A percentile compares a stretch with the other conserved stretches of the same genome.
Conservation (phyloP, 1,140 invertebrate species). For the Anadara kagoshimensis region DNA sequence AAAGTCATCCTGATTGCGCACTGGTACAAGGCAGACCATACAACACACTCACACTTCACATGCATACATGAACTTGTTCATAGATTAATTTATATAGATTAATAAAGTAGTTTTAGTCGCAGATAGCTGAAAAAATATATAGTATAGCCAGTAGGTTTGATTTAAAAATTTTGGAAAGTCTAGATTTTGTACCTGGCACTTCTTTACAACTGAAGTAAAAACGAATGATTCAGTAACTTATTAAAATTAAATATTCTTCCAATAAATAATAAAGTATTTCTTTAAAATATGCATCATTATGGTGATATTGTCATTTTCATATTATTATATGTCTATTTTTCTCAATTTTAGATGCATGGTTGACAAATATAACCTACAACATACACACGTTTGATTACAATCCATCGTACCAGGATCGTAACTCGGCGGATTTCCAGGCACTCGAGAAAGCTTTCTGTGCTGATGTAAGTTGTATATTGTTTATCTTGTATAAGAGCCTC, state of each 20-base stretch:
- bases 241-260: too few relatives aligned
- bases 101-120: not conserved
- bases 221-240: too few relatives aligned
- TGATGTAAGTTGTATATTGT: constrained; percentile 20
- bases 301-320: not conserved
- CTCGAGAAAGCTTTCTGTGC: constrained; percentile 29
- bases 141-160: not conserved
- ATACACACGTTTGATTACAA: constrained; percentile 28
- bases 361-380: constrained; percentile 26
- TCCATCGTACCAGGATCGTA: constrained; percentile 6
- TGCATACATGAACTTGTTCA: too few relatives aligned
- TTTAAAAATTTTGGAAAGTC: too few relatives aligned
- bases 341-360: constrained; percentile 25
- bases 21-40: too few relatives aligned
- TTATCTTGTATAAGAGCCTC: too few relatives aligned
- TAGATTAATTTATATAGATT: too few relatives aligned
- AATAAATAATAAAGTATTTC: not conserved
- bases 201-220: too few relatives aligned
- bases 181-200: too few relatives aligned
- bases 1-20: too few relatives aligned
- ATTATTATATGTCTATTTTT: not conserved
- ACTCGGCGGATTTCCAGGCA: constrained; percentile 10
- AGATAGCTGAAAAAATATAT: not conserved
- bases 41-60: too few relatives aligned
- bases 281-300: not conserved